These are phyloP conservation scores for Coregonus clupeaformis DNA, from an alignment of 2,113 vertebrate genomes.

Conservation along the genomic window DNA sequence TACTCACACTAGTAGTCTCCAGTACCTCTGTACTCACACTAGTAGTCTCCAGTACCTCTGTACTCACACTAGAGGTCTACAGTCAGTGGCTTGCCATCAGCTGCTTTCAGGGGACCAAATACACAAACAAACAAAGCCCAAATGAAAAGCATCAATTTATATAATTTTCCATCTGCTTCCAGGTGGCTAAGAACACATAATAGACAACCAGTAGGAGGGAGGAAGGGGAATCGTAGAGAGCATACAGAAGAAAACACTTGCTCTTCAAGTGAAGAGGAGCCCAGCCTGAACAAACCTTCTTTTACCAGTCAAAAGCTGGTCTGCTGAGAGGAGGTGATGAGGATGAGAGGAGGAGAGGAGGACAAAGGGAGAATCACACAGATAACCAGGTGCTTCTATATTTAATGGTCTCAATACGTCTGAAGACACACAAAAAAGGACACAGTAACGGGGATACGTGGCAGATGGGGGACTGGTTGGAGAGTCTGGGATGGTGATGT, in stretches of 20 bases:
- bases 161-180: slow-evolving; percentile 44
- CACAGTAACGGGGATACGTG: slow-evolving; percentile 27
- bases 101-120: slow-evolving; percentile 23
- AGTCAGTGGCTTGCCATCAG: slow-evolving; percentile 19
- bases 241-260: slow-evolving; percentile 29
- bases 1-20: too few relatives aligned
- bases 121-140: slow-evolving; percentile 34
- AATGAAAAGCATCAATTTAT: slow-evolving; percentile 44
- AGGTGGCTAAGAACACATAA: slow-evolving; percentile 47
- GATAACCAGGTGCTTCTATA: slow-evolving; percentile 58
- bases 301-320: slow-evolving; percentile 29
- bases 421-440: slow-evolving; percentile 50
- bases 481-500: background rate
- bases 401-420: slow-evolving; percentile 63
- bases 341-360: slow-evolving; percentile 28
- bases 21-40: too few relatives aligned
- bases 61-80: too few relatives aligned
- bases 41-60: too few relatives aligned
- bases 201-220: slow-evolving; percentile 15
- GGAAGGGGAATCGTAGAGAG: slow-evolving; percentile 18
- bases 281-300: background rate
- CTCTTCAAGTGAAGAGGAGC: slow-evolving; percentile 36
- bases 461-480: slow-evolving; percentile 23
- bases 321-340: slow-evolving; percentile 38
- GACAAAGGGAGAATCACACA: slow-evolving; percentile 20